Evolutionary conservation across 2,113 vertebrate genomes (phyloP).

Genomic region (Protobothrops flavoviridis): DNA sequence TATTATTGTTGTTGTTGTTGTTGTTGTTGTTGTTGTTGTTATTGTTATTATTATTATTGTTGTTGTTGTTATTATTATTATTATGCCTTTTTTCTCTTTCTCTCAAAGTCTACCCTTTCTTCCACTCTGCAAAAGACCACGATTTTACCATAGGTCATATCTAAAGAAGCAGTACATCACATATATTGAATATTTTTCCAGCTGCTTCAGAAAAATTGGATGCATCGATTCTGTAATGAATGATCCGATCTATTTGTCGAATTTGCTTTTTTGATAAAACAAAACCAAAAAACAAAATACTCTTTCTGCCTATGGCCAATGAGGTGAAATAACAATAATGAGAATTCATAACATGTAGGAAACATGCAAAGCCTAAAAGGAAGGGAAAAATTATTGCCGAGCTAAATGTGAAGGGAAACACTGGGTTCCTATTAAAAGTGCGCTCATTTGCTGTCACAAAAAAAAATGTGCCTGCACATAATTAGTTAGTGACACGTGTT

Average conservation of each 20-base stretch:
- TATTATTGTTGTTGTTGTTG: too few species aligned
- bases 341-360: not conserved
- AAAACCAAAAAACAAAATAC: too few species aligned
- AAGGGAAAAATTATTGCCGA: not conserved
- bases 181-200: not conserved
- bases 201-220: not conserved
- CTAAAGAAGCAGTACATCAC: not conserved
- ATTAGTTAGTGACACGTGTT: constrained; percentile 26
- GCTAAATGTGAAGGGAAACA: not conserved
- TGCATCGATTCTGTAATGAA: not conserved
- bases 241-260: not conserved
- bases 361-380: not conserved
- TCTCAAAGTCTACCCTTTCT: not conserved
- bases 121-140: too few species aligned
- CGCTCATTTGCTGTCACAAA: not conserved
- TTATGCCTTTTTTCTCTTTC: not conserved
- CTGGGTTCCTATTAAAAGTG: constrained; percentile 3
- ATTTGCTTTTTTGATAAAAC: not conserved
- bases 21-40: too few species aligned
- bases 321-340: not conserved
- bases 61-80: too few species aligned
- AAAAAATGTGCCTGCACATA: not conserved
- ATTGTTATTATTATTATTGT: too few species aligned
- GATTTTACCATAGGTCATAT: not conserved
- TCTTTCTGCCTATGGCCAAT: not conserved